Evolutionary conservation across 2,797 vertebrate genomes (phyloP), one percentile per base, ranked within the genome.

Genomic region (Xerus rutilus): DNA sequence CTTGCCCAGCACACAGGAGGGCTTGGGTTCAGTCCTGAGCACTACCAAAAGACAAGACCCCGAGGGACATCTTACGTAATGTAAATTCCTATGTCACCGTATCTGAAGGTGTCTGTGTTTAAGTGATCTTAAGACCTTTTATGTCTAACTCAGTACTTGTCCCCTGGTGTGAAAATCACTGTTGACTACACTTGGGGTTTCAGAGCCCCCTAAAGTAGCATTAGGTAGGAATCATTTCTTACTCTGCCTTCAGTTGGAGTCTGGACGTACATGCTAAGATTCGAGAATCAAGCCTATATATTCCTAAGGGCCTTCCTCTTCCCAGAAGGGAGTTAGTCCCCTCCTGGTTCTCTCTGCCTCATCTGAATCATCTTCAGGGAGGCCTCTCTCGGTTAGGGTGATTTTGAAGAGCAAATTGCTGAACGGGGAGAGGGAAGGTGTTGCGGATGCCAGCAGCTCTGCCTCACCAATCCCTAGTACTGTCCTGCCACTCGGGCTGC

Each of bases 91-190:
- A 77, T 30, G 43, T 81, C 88, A 67, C 59, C n/a, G 89, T 85
- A 92, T 86, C 81, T 45, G 73, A 95, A 97, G 69, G 30, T 72
- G 15, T 86, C 86, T 77, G 13, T 91, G 20, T 72, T 65, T 86
- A 85, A 85, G 59, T 74, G 70, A 82, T 54, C 20, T 39, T 45
- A 54, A 73, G 20, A 72, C n/a, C n/a, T 74, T 73, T 78, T 30
- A 32, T 59, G 13, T 65, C 39, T 18, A 73, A 86, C 35, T 59
- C 21, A 83, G 62, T 21, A 13, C 59, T 93, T 72, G 11, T 89
- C 88, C 13, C 20, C 39, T 70, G 30, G 35, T 86, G 45, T 76
- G 8, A 64, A 81, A 67, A 15, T 69, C 52, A 35, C 0, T 20
- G 7, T 18, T 35, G 52, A 76, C 25, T 23, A n/a, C 74, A 35